Evolutionary conservation across 1,140 invertebrate genomes (phyloP).

Genomic region (Fragariocoptes setiger): DNA sequence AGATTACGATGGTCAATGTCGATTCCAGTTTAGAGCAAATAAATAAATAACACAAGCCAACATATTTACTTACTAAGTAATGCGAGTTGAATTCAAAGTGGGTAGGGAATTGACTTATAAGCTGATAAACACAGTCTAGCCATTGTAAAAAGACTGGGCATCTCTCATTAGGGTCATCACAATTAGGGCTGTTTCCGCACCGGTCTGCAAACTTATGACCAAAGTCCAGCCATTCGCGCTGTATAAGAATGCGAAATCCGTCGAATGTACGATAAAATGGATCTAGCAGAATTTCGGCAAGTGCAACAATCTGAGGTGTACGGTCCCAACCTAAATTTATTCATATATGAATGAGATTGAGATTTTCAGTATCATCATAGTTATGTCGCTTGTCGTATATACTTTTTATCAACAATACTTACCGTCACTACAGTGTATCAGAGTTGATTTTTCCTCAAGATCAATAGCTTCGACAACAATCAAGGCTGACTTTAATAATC

Average conservation of each 20-base stretch:
- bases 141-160: conserved; percentile 92
- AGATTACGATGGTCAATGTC: conserved; percentile 1
- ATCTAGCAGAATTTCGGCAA: conserved; percentile 66
- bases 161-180: conserved; percentile 56
- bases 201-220: conserved; percentile 88
- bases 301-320: conserved; percentile 65
- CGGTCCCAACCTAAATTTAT: too few species aligned
- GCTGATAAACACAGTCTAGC: conserved; percentile 80
- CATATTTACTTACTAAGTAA: conserved; percentile 38
- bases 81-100: conserved; percentile 76
- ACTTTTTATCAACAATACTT: too few species aligned
- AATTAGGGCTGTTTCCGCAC: conserved; percentile 47
- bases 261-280: conserved; percentile 67
- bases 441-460: conserved; percentile 47
- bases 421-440: conserved; percentile 88
- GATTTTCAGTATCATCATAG: too few species aligned
- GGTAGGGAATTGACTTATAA: conserved; percentile 55
- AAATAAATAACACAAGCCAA: not conserved
- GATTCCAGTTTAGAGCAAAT: not conserved
- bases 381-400: too few species aligned
- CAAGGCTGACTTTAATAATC: conserved; percentile 39
- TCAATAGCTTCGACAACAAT: conserved; percentile 45
- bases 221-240: conserved; percentile 81
- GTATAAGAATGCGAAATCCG: conserved; percentile 64
- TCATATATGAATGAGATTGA: too few species aligned